Evolutionary conservation across 2,113 vertebrate genomes (phyloP).

Genomic region (Aptenodytes forsteri): DNA sequence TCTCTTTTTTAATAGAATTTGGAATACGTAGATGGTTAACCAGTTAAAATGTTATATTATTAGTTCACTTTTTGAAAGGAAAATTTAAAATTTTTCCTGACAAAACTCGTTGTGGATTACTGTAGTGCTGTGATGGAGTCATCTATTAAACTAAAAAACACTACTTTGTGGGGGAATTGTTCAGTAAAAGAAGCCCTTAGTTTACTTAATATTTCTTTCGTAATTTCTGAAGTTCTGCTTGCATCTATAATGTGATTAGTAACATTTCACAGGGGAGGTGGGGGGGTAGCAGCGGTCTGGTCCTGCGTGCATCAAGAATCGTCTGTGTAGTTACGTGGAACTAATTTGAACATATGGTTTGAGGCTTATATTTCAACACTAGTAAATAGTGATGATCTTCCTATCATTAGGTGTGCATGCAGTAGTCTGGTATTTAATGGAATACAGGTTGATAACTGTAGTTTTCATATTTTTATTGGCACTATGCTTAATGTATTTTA

Average conservation of each 20-base stretch:
- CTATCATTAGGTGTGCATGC: neutral
- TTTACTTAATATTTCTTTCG: neutral
- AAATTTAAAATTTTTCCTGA: neutral
- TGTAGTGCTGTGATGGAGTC: neutral
- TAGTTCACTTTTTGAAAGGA: neutral
- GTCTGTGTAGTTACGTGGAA: accelerated
- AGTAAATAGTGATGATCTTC: neutral
- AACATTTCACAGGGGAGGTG: accelerated
- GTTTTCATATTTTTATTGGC: neutral
- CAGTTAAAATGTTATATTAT: neutral
- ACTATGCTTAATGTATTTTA: neutral
- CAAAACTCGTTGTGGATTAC: neutral
- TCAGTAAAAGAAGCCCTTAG: neutral
- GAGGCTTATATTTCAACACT: neutral
- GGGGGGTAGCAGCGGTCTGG: neutral
- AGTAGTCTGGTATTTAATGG: neutral
- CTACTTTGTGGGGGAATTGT: neutral
- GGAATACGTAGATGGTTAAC: neutral
- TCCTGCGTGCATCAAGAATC: neutral
- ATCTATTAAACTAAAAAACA: neutral
- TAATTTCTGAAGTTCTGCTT: neutral
- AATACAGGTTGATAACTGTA: neutral
- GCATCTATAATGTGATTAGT: neutral
- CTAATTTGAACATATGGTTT: neutral
- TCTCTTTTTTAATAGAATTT: neutral